Evolutionary conservation across 2,113 vertebrate genomes (phyloP).

Genomic region (Sinocyclocheilus anophthalmus): DNA sequence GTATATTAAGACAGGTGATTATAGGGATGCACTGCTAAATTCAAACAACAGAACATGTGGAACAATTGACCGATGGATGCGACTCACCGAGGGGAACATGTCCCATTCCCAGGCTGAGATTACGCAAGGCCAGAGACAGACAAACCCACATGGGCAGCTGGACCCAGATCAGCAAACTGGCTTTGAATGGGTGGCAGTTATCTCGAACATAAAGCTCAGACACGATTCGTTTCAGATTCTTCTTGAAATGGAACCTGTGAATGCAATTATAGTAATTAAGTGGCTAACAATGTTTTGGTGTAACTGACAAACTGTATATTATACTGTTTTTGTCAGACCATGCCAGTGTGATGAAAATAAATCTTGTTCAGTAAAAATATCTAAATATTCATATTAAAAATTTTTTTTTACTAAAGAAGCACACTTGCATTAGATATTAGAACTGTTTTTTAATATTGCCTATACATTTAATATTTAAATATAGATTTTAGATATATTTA

Average conservation of each 20-base stretch:
- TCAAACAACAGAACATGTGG: neutral
- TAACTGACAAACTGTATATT: neutral
- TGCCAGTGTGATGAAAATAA: neutral
- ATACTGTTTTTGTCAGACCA: neutral
- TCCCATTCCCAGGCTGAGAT: constrained; percentile 77
- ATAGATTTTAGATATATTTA: neutral
- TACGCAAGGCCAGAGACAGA: constrained; percentile 87
- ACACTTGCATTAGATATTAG: neutral
- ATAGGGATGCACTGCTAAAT: neutral
- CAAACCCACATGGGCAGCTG: constrained; percentile 92
- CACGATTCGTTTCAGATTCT: constrained; percentile 80
- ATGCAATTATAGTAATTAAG: neutral
- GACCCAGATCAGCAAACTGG: constrained; percentile 86
- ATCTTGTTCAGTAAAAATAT: neutral
- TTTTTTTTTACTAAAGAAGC: no score
- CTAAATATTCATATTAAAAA: neutral
- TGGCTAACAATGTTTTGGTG: neutral
- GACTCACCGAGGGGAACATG: constrained; percentile 54
- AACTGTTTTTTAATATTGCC: neutral
- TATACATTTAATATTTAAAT: neutral
- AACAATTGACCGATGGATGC: neutral
- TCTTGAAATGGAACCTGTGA: constrained; percentile 81
- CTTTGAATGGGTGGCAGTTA: constrained; percentile 95
- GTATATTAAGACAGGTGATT: neutral
- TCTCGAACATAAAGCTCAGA: constrained; percentile 88